phyloP scores from a whole-genome alignment of 2,797 vertebrate species.

The Hydrolagus colliei region DNA sequence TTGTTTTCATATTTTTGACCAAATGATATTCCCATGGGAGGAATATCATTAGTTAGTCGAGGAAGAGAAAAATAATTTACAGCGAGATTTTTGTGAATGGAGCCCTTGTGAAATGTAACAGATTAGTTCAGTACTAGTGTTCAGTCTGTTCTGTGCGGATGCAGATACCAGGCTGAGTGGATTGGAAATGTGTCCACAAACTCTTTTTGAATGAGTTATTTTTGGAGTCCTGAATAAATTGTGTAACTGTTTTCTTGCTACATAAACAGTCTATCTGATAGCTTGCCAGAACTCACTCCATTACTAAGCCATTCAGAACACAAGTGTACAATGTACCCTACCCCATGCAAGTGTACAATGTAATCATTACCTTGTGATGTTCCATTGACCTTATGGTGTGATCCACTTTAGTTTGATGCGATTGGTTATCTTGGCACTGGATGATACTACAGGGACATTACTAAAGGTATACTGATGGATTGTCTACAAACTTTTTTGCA shows the following conservation, averaged over 20 bases:
- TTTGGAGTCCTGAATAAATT: background rate
- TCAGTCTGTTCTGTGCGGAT: background rate
- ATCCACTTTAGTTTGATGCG: background rate
- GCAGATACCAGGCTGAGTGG: background rate
- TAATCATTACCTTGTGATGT: background rate
- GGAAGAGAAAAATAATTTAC: background rate
- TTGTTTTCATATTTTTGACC: no score
- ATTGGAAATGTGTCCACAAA: background rate
- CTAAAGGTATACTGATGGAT: background rate
- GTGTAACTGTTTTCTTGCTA: background rate
- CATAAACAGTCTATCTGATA: background rate
- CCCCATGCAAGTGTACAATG: background rate
- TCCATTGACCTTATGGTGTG: background rate
- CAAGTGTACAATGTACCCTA: no score
- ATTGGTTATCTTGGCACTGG: background rate
- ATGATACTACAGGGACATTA: background rate
- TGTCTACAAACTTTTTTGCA: background rate
- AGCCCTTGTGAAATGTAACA: background rate
- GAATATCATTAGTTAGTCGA: background rate
- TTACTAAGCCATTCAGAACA: background rate
- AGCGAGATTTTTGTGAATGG: background rate
- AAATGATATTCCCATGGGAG: no score
- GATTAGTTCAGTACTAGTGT: background rate
- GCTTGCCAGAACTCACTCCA: background rate
- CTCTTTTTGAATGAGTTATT: background rate